Evolutionary conservation across 2,888 invertebrate genomes (phyloP).

Genomic region (Oxystoma pomonae): DNA sequence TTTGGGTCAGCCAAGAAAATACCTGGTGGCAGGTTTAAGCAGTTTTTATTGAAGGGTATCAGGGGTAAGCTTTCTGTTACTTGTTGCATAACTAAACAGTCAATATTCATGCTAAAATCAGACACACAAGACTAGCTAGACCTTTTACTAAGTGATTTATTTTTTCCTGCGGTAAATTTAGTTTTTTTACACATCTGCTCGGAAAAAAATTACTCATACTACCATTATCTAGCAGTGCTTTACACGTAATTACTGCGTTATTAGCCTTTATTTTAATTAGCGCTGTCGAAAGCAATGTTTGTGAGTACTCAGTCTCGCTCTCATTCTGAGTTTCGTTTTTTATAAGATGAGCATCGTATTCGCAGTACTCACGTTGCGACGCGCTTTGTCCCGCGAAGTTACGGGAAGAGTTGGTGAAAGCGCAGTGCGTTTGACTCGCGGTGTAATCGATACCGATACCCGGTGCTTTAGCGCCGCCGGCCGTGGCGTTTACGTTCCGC

Average conservation of each 20-base stretch:
- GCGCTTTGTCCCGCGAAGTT: no score
- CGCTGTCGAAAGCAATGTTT: slow-evolving; percentile 3
- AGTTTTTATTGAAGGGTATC: neutral
- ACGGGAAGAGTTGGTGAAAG: neutral
- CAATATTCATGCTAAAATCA: no score
- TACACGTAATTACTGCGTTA: neutral
- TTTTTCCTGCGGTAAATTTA: slow-evolving; percentile 4
- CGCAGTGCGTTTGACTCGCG: neutral
- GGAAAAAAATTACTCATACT: slow-evolving; percentile 8
- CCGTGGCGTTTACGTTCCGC: no score
- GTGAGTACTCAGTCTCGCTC: neutral
- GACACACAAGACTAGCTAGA: neutral
- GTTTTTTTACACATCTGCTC: neutral
- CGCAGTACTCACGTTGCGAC: no score
- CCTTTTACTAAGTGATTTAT: slow-evolving; percentile 4
- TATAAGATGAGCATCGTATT: no score
- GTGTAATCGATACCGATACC: neutral
- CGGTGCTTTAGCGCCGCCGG: no score
- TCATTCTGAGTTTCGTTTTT: no score
- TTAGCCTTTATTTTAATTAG: slow-evolving; percentile 4
- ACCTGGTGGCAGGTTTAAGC: neutral
- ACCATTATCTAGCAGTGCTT: neutral
- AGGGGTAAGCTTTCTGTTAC: slow-evolving; percentile 1
- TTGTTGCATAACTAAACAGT: no score
- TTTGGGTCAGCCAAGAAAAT: slow-evolving; percentile 6